These are phyloP conservation scores for Charina bottae DNA, from an alignment of 2,113 vertebrate species.

Conservation along the genomic window DNA sequence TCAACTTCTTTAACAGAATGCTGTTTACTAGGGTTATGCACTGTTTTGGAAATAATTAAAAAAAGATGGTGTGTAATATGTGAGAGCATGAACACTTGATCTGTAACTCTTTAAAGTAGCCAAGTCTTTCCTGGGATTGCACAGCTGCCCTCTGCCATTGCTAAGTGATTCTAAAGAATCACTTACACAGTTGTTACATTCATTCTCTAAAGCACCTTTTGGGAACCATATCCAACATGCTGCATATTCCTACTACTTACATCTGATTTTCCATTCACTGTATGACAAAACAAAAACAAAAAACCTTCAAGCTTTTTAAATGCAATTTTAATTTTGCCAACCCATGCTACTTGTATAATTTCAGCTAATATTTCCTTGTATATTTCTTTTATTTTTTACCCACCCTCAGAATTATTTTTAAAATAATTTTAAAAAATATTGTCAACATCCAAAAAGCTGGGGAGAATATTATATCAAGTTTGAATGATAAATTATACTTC, in stretches of 20 bases:
- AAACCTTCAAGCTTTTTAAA: neutral
- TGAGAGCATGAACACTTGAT: neutral
- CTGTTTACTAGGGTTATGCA: neutral
- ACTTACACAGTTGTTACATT: neutral
- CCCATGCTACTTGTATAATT: neutral
- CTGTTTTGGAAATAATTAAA: neutral
- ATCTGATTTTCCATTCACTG: neutral
- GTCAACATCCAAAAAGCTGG: neutral
- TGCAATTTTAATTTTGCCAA: neutral
- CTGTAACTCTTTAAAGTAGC: neutral
- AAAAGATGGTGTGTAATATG: neutral
- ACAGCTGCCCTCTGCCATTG: neutral
- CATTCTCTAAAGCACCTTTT: neutral
- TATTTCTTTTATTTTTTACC: neutral
- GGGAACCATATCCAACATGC: neutral
- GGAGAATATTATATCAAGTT: neutral
- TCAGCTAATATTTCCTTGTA: neutral
- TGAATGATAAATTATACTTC: neutral
- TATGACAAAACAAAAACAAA: neutral
- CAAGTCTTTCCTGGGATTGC: neutral
- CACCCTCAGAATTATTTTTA: neutral
- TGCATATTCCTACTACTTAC: neutral
- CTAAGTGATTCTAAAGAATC: neutral
- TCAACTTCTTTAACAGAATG: neutral
- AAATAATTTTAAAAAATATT: neutral